Conservation (phyloP, 2,888 invertebrate species). For the Drosophila vallismaia region DNA sequence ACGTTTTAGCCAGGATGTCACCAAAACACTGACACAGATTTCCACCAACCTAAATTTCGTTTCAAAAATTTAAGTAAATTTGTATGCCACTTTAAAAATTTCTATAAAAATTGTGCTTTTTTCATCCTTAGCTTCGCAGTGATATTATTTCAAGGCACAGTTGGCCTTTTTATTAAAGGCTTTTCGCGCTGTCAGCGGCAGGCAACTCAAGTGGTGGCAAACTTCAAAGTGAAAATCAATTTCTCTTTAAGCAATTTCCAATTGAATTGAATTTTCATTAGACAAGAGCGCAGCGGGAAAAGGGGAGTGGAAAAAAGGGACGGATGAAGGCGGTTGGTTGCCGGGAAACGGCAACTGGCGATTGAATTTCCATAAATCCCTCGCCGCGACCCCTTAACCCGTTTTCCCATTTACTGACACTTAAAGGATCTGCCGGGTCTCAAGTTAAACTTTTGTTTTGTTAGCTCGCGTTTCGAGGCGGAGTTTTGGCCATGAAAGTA, state of each 20-base stretch:
- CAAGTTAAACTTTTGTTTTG: constrained; percentile 34
- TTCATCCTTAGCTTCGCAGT: no score
- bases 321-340: constrained; percentile 11
- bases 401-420: constrained; percentile 58
- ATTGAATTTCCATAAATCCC: constrained; percentile 56
- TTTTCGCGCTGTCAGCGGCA: constrained; percentile 46
- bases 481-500: constrained; percentile 34
- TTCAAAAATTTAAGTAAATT: no score
- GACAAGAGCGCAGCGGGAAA: constrained; percentile 38
- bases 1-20: constrained; percentile 21
- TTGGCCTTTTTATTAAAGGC: background rate
- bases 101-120: background rate
- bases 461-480: constrained; percentile 6
- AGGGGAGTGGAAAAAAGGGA: constrained; percentile 10
- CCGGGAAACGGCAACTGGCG: constrained; percentile 36
- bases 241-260: constrained; percentile 63
- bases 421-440: constrained; percentile 50
- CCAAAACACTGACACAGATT: constrained; percentile 2
- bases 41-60: no score
- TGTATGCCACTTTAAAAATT: no score
- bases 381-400: constrained; percentile 43
- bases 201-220: constrained; percentile 20
- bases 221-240: constrained; percentile 68
- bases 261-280: constrained; percentile 67
- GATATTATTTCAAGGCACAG: background rate